These are phyloP conservation scores for Zoanthus gigantus DNA, from an alignment of 92 coral and sea anemone species.

Conservation along the genomic window DNA sequence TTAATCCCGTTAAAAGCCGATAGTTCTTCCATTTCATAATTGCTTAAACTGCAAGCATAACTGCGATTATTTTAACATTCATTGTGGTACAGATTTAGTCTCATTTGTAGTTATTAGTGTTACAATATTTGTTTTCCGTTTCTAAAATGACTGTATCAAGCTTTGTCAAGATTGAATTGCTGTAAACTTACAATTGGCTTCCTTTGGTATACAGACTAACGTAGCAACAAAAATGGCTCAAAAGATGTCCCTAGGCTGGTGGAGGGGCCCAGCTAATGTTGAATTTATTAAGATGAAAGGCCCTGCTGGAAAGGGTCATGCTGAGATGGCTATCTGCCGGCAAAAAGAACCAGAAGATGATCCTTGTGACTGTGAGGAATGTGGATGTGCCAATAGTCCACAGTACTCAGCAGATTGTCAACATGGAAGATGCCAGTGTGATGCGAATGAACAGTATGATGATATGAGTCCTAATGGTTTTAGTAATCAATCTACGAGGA, in stretches of 20 bases:
- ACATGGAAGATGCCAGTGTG: constrained; percentile 24
- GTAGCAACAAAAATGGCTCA: constrained; percentile 92
- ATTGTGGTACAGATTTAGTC: too few relatives aligned
- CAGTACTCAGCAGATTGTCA: neutral
- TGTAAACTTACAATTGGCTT: neutral
- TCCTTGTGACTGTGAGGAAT: constrained; percentile 2
- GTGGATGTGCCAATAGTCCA: constrained; percentile 5
- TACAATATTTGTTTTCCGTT: too few relatives aligned
- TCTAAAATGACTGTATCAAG: too few relatives aligned
- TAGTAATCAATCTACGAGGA: constrained; percentile 29
- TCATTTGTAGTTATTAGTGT: too few relatives aligned
- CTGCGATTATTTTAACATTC: too few relatives aligned
- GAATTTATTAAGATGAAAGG: constrained; percentile 95
- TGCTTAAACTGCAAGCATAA: too few relatives aligned
- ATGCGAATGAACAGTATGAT: constrained; percentile 2
- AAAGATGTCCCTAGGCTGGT: constrained; percentile 91
- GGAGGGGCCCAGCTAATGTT: constrained; percentile 84
- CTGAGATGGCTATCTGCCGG: constrained; percentile 89
- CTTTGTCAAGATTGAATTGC: neutral
- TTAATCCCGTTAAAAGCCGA: too few relatives aligned
- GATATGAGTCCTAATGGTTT: neutral
- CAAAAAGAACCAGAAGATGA: constrained; percentile 58
- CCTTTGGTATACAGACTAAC: constrained; percentile 63
- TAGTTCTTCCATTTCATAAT: too few relatives aligned
- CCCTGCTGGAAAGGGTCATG: constrained; percentile 91